Evolutionary conservation across 2,888 invertebrate genomes (phyloP).

Genomic region (Lasioglossum pauxillum): DNA sequence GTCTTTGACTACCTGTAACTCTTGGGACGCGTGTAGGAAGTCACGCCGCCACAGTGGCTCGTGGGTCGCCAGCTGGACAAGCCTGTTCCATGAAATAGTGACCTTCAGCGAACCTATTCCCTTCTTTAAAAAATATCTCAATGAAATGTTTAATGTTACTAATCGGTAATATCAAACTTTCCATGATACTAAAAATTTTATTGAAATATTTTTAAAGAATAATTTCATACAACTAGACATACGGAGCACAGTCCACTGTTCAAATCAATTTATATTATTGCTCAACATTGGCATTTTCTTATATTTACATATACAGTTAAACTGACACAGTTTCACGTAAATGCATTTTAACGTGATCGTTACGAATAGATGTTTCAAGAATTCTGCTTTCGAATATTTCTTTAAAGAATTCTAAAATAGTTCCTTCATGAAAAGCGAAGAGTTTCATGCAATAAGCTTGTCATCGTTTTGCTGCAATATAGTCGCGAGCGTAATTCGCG

Average conservation of each 20-base stretch:
- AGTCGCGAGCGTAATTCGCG: background rate
- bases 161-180: too few relatives aligned
- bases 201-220: too few relatives aligned
- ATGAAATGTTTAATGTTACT: too few relatives aligned
- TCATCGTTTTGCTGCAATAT: slow-evolving; percentile 1
- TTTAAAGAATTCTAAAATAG: too few relatives aligned
- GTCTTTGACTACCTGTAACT: too few relatives aligned
- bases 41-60: too few relatives aligned
- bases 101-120: background rate
- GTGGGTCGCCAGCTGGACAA: too few relatives aligned
- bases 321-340: background rate
- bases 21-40: too few relatives aligned
- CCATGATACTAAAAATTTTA: too few relatives aligned
- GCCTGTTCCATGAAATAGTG: background rate
- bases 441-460: background rate
- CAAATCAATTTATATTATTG: background rate
- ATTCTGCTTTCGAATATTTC: too few relatives aligned
- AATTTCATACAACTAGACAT: background rate
- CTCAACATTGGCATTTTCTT: background rate
- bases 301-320: background rate
- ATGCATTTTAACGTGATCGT: background rate
- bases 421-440: background rate
- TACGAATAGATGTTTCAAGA: background rate
- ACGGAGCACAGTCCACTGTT: background rate
- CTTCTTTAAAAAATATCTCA: too few relatives aligned